Base-by-base conservation (phyloP, 2,113 vertebrate genomes). In the Amphiprion percula region DNA sequence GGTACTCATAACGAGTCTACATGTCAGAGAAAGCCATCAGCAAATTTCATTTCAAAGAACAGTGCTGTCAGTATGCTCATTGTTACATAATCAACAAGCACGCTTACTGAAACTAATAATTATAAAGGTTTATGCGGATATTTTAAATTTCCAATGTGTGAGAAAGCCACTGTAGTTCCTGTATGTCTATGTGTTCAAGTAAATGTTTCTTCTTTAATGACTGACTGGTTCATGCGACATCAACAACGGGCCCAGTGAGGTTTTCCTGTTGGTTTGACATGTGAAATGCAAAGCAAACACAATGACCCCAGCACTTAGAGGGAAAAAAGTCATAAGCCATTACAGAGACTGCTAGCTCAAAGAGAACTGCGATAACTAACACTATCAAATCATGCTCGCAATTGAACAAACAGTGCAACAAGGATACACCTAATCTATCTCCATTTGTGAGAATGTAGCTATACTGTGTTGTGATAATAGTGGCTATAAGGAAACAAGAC, bases 1-100 rank as follows among this genome's bases (percentile, higher is more conserved):
- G 69, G 79, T 39, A 75, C 70, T 84, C 80, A 87, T 88, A 82
- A 71, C 69, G 15, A 14, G 66, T 67, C 49, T 52, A 67, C 75
- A 77, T 67, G 69, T 87, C 82, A 84, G 63, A 58, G 53, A 55
- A 50, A 28, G 41, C 68, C 46, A 64, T 71, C 69, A 63, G 62
- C 19, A 10, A 52, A 63, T 23, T 67, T 74, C 55, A 39, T 53
- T 15, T 17, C 15, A 19, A 19, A 49, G 47, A 5, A n/a, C 17
- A 9, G 5, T 4, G 23, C 60, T 49, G 72, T 64, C 54, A 39
- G 23, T 14, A 14, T 2, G 53, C 10, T 60, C 3, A 14, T 5
- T 71, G 46, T 86, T 77, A 56, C 17, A n/a, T 81, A 84, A 88
- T 23, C 37, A 19, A 75, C 39, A 69, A 71, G 39, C 8, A 19